Percentiles rank a stretch among this genome's conserved stretches.
These are phyloP conservation scores for Knipowitschia caucasica DNA, from an alignment of 2,797 vertebrate species.

Conservation along the genomic window DNA sequence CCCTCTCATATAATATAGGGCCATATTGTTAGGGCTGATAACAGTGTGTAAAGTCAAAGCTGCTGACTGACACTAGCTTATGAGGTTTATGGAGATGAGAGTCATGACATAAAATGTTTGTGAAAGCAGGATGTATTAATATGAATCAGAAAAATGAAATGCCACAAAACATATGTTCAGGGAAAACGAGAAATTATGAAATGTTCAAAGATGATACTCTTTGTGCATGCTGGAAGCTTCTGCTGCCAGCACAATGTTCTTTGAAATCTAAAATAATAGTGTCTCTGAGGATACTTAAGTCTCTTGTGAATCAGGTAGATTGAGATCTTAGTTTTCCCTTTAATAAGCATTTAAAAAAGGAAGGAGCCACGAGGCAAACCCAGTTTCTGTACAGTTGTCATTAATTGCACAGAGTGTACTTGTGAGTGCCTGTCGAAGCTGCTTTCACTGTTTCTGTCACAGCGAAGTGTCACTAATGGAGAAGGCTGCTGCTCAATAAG, in stretches of 20 bases:
- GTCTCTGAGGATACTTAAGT: conserved; percentile 44
- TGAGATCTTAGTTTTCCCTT: conserved; percentile 50
- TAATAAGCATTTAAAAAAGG: conserved; percentile 63
- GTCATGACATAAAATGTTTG: conserved; percentile 36
- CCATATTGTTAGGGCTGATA: conserved; percentile 37
- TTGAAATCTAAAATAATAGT: conserved; percentile 32
- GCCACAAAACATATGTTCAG: conserved; percentile 7
- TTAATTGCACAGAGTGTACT: conserved; percentile 21
- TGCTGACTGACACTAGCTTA: conserved; percentile 15
- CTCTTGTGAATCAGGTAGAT: conserved; percentile 63
- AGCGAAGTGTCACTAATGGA: conserved; percentile 51
- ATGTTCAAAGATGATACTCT: background rate
- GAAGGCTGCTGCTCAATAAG: conserved; percentile 52
- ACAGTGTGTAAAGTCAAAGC: conserved; percentile 22
- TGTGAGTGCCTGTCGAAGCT: conserved; percentile 36
- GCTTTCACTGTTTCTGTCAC: conserved; percentile 30
- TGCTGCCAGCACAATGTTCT: conserved; percentile 11
- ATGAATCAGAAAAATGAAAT: conserved; percentile 7
- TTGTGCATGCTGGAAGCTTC: conserved; percentile 2
- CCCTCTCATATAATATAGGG: conserved; percentile 30
- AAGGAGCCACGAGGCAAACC: conserved; percentile 46
- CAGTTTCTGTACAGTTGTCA: conserved; percentile 26
- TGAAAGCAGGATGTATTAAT: conserved; percentile 16
- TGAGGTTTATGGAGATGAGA: conserved; percentile 38
- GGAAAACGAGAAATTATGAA: background rate